Conservation (phyloP, 2,797 vertebrate genomes). For the Protosalanx chinensis region DNA sequence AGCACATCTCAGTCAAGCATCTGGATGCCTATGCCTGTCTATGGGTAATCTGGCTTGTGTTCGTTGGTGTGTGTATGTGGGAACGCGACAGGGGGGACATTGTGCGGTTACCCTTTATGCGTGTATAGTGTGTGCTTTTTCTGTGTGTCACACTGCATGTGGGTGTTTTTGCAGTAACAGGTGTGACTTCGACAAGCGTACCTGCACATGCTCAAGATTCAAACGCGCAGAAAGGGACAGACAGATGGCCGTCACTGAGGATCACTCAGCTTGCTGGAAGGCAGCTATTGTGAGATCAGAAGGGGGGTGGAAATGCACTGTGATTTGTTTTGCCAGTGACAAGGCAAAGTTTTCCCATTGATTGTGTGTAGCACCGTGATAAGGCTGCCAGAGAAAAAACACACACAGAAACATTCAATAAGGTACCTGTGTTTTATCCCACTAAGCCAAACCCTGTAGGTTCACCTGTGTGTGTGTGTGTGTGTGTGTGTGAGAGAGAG, state of each 20-base stretch:
- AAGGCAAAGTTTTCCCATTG: conserved; percentile 57
- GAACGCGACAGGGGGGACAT: background rate
- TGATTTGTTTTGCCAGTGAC: conserved; percentile 62
- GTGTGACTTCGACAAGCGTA: conserved; percentile 38
- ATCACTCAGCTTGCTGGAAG: conserved; percentile 59
- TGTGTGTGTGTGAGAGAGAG: background rate
- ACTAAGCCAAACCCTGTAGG: conserved; percentile 41
- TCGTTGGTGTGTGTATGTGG: background rate
- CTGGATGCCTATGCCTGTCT: conserved; percentile 37
- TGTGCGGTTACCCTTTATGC: conserved; percentile 12
- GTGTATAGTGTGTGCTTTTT: background rate
- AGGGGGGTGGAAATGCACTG: conserved; percentile 43
- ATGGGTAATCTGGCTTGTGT: background rate
- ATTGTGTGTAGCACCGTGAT: conserved; percentile 56
- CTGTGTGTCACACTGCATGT: conserved; percentile 17
- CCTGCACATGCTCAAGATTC: conserved; percentile 35
- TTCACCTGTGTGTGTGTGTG: conserved; percentile 39
- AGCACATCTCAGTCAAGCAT: conserved; percentile 46
- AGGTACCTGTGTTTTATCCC: conserved; percentile 41
- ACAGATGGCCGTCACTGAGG: conserved; percentile 66
- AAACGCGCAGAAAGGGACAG: conserved; percentile 27
- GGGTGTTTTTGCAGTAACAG: conserved; percentile 51
- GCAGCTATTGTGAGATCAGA: conserved; percentile 57
- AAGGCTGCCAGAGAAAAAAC: conserved; percentile 58
- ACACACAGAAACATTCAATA: conserved; percentile 30